Percentiles rank a stretch among this genome's conserved stretches.
These are phyloP conservation scores for Hozukius guyotensis DNA, from an alignment of 2,797 vertebrate species.

Conservation along the genomic window DNA sequence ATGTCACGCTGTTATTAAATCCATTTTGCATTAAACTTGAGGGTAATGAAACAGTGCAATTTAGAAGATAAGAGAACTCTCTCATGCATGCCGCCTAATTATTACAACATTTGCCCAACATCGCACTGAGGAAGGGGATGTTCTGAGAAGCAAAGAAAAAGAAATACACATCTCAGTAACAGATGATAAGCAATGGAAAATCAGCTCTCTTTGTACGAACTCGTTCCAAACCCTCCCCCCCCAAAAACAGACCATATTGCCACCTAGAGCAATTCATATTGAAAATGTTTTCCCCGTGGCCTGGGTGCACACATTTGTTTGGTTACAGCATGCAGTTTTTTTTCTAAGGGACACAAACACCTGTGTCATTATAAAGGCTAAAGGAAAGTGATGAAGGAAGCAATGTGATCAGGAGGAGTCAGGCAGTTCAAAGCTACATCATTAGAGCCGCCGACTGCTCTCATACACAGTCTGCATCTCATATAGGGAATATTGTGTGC, in stretches of 20 bases:
- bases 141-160: slow-evolving; percentile 41
- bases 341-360: slow-evolving; percentile 21
- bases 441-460: slow-evolving; percentile 36
- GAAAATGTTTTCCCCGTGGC: background rate
- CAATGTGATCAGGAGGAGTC: slow-evolving; percentile 26
- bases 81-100: slow-evolving; percentile 28
- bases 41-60: slow-evolving; percentile 22
- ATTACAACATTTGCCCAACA: slow-evolving; percentile 36
- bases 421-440: slow-evolving; percentile 48
- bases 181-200: slow-evolving; percentile 46
- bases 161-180: slow-evolving; percentile 21
- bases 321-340: background rate
- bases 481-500: slow-evolving; percentile 34
- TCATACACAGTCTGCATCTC: slow-evolving; percentile 15
- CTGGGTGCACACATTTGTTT: background rate
- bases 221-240: background rate
- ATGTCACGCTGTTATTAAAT: slow-evolving; percentile 23
- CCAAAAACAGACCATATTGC: background rate
- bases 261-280: slow-evolving; percentile 7
- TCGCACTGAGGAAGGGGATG: slow-evolving; percentile 31
- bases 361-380: slow-evolving; percentile 23
- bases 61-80: slow-evolving; percentile 22
- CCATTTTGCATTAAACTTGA: slow-evolving; percentile 1
- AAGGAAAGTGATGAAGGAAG: slow-evolving; percentile 36
- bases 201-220: background rate